These are phyloP conservation scores for Aphidius ervi DNA, from an alignment of 1,140 invertebrate species.

Conservation along the genomic window DNA sequence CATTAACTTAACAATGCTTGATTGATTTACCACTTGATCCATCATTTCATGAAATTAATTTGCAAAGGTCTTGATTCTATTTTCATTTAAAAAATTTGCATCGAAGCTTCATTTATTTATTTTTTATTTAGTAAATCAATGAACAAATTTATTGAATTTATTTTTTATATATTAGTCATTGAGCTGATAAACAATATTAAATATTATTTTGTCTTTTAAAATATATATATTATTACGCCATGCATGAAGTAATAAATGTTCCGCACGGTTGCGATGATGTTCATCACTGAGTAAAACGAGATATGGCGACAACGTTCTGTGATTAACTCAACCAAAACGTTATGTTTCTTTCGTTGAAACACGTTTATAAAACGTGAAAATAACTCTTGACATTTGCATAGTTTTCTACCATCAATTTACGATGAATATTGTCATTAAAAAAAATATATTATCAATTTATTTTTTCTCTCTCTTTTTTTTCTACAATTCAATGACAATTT, in stretches of 20 bases:
- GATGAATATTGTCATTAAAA: too few species aligned
- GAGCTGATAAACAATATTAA: too few species aligned
- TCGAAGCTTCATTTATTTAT: not conserved
- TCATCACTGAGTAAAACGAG: conserved; percentile 28
- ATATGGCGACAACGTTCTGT: conserved; percentile 27
- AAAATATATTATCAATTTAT: too few species aligned
- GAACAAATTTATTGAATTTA: not conserved
- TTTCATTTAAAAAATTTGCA: not conserved
- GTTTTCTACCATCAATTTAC: too few species aligned
- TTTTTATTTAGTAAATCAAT: not conserved
- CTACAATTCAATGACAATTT: too few species aligned
- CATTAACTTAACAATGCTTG: too few species aligned
- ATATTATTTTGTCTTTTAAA: not conserved
- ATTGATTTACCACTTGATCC: too few species aligned
- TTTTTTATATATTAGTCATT: not conserved
- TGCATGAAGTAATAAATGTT: conserved; percentile 30
- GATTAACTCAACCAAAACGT: conserved; percentile 18
- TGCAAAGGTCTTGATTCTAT: too few species aligned
- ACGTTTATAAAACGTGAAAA: conserved; percentile 1
- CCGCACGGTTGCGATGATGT: conserved; percentile 25
- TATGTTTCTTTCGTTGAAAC: conserved; percentile 10
- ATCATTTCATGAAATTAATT: too few species aligned
- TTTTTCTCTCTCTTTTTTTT: too few species aligned
- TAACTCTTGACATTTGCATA: conserved; percentile 1
- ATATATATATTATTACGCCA: conserved; percentile 4